Evolutionary conservation across 2,888 invertebrate genomes (phyloP).

Genomic region (Mactromeris polynyma): DNA sequence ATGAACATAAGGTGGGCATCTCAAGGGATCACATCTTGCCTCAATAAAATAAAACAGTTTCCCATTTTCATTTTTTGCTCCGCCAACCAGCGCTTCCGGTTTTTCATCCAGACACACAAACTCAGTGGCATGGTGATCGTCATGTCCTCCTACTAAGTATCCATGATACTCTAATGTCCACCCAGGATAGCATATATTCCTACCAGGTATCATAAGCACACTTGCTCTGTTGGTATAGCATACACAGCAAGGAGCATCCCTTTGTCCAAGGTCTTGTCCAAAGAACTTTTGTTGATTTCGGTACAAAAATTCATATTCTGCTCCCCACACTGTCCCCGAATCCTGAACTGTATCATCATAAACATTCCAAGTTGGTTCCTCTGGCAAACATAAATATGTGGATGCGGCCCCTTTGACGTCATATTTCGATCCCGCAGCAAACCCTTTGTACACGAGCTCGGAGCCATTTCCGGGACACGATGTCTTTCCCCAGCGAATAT

Average conservation of each 20-base stretch:
- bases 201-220: conserved; percentile 34
- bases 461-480: conserved; percentile 35
- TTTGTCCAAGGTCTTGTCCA: background rate
- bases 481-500: conserved; percentile 40
- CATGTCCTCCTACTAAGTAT: conserved; percentile 12
- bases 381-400: conserved; percentile 31
- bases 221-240: conserved; percentile 14
- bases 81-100: background rate
- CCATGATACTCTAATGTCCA: conserved; percentile 35
- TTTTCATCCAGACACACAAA: conserved; percentile 24
- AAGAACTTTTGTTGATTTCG: conserved; percentile 29
- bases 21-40: conserved; percentile 9
- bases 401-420: conserved; percentile 11
- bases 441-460: conserved; percentile 29
- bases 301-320: conserved; percentile 29
- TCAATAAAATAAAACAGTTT: conserved; percentile 27
- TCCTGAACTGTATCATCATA: conserved; percentile 16
- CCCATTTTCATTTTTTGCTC: conserved; percentile 11
- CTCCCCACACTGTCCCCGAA: conserved; percentile 12
- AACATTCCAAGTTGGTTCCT: conserved; percentile 28
- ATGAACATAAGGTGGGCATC: conserved; percentile 30
- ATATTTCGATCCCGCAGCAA: conserved; percentile 28
- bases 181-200: conserved; percentile 23
- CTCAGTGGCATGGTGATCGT: background rate
- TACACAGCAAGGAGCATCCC: conserved; percentile 34